Conservation (phyloP, 2,113 vertebrate species). For the Lethenteron reissneri region DNA sequence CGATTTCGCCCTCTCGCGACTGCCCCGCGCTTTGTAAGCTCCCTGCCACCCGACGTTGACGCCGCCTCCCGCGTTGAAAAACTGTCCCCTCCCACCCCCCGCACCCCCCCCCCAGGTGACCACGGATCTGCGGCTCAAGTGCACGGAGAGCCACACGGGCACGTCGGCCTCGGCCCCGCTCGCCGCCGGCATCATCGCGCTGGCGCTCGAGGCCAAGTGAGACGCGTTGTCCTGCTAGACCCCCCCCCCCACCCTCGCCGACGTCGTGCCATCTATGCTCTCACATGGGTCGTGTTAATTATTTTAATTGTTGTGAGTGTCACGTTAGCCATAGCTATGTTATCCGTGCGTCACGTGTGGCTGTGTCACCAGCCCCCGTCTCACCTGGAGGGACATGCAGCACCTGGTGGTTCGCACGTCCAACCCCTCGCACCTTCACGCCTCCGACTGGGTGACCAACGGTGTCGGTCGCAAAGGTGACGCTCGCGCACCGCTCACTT, state of each 20-base stretch:
- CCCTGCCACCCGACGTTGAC: too few relatives aligned
- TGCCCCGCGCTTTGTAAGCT: too few relatives aligned
- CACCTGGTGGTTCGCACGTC: constrained; percentile 83
- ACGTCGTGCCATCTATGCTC: too few relatives aligned
- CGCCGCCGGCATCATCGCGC: constrained; percentile 86
- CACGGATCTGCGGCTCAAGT: constrained; percentile 76
- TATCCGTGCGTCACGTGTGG: too few relatives aligned
- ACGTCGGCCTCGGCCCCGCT: constrained; percentile 74
- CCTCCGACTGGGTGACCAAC: constrained; percentile 76
- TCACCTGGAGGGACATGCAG: constrained; percentile 97
- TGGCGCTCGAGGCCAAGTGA: constrained; percentile 89
- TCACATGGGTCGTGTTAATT: too few relatives aligned
- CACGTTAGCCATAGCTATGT: too few relatives aligned
- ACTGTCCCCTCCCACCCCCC: too few relatives aligned
- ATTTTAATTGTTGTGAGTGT: too few relatives aligned
- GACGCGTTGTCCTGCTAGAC: constrained; percentile 10
- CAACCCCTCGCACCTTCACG: constrained; percentile 54
- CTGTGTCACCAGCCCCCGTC: constrained; percentile 21
- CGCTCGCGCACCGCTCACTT: too few relatives aligned
- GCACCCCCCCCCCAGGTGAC: constrained; percentile 35
- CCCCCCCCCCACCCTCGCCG: too few relatives aligned
- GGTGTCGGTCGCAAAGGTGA: constrained; percentile 82
- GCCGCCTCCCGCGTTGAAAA: too few relatives aligned
- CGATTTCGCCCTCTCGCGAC: too few relatives aligned
- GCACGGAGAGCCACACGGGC: constrained; percentile 79